Conservation (phyloP, 2,797 vertebrate genomes). For the Champsocephalus esox region DNA sequence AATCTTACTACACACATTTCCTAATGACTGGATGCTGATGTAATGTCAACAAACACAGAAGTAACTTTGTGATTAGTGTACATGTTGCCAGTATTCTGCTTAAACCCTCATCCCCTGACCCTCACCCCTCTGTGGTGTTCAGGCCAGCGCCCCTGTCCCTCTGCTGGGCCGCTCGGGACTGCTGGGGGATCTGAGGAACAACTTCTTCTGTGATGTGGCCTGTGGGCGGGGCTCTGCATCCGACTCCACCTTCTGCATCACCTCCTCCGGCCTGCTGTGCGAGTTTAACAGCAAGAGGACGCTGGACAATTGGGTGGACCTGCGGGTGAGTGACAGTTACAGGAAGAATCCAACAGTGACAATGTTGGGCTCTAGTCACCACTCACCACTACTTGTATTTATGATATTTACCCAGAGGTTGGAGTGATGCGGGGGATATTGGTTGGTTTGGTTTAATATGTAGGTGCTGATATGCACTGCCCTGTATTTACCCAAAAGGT, state of each 20-base stretch:
- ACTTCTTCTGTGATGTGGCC: conserved; percentile 93
- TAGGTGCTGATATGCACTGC: background rate
- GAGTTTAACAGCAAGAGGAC: conserved; percentile 92
- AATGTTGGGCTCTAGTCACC: background rate
- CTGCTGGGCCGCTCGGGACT: conserved; percentile 93
- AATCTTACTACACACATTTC: background rate
- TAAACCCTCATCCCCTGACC: conserved; percentile 1
- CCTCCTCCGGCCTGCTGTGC: conserved; percentile 92
- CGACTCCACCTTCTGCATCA: conserved; percentile 94
- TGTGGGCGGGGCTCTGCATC: conserved; percentile 91
- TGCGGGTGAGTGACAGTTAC: conserved; percentile 78
- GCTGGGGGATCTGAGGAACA: conserved; percentile 94
- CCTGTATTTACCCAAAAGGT: background rate
- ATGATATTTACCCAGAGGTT: background rate
- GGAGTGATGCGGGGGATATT: background rate
- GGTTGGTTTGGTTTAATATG: background rate
- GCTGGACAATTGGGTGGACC: conserved; percentile 96
- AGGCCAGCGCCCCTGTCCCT: conserved; percentile 92
- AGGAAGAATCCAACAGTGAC: background rate
- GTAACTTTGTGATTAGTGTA: too few species aligned
- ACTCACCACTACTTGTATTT: background rate
- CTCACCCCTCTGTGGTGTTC: background rate
- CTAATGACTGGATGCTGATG: background rate
- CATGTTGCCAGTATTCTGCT: background rate
- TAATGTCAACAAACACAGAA: background rate